A percentile compares a stretch with the other conserved stretches of the same genome.
Conservation (phyloP, 2,797 vertebrate species). For the Emydoidea blandingii region DNA sequence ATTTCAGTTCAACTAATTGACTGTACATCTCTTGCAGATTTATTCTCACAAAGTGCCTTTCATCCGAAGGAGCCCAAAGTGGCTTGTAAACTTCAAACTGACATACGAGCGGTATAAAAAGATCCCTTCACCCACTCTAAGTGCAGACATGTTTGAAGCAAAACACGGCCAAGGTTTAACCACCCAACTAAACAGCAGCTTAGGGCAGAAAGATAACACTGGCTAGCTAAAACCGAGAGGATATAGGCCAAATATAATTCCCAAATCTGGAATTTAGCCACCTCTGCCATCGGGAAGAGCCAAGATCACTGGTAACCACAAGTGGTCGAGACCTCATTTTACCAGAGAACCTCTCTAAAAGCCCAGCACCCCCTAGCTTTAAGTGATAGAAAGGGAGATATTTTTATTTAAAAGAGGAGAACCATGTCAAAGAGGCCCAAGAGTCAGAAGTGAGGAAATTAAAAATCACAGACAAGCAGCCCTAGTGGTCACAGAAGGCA, state of each 20-base stretch:
- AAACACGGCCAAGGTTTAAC: neutral
- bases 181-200: neutral
- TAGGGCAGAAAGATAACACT: neutral
- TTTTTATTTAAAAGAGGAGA: neutral
- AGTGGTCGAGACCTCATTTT: neutral
- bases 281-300: neutral
- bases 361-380: neutral
- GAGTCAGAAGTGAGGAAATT: neutral
- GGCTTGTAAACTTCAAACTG: neutral
- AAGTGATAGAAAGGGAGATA: neutral
- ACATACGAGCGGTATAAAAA: neutral
- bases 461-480: neutral
- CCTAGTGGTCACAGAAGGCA: neutral
- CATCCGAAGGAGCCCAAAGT: neutral
- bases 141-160: slow-evolving; percentile 11
- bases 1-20: neutral
- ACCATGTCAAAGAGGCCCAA: neutral
- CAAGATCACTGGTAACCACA: neutral
- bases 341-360: neutral
- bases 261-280: neutral
- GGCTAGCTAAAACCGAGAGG: rapidly evolving
- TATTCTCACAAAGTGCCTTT: neutral
- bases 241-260: neutral
- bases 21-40: neutral
- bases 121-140: neutral